Percentiles rank a stretch among this genome's conserved stretches.
phyloP scores from a whole-genome alignment of 2,797 vertebrate species.

The Rhinogobio ventralis region DNA sequence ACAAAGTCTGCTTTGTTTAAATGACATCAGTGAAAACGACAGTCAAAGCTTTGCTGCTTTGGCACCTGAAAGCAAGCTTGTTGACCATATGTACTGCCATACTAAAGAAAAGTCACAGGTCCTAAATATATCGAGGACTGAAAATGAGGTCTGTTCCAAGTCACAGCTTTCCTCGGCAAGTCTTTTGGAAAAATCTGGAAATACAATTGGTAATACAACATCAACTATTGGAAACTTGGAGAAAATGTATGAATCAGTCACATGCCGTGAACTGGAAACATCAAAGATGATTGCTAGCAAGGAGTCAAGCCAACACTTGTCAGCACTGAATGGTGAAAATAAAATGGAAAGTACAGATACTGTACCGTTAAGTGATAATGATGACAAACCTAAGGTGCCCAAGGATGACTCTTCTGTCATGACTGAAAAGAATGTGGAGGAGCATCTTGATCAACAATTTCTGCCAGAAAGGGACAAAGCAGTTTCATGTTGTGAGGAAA shows the following conservation, averaged over 20 bases:
- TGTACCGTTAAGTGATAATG: neutral
- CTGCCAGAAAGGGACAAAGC: neutral
- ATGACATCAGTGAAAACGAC: neutral
- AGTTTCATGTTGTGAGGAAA: neutral
- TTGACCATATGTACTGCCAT: slow-evolving; percentile 25
- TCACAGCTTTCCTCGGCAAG: neutral
- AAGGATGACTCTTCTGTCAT: neutral
- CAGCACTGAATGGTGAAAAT: neutral
- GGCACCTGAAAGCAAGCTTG: slow-evolving; percentile 29
- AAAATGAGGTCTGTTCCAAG: neutral
- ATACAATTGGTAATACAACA: neutral
- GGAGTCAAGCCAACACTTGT: slow-evolving; percentile 5
- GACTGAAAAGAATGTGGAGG: neutral
- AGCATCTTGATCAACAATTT: neutral
- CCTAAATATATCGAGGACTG: neutral
- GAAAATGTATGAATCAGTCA: neutral
- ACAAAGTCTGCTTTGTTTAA: neutral
- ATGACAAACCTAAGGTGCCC: neutral
- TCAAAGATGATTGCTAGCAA: neutral
- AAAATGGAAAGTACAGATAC: neutral
- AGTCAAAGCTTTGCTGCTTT: neutral
- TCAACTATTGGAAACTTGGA: neutral
- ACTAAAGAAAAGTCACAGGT: slow-evolving; percentile 17
- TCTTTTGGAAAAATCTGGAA: neutral
- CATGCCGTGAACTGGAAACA: neutral